Evolutionary conservation across 2,888 invertebrate species (phyloP).

Genomic region (Diarsia brunnea): DNA sequence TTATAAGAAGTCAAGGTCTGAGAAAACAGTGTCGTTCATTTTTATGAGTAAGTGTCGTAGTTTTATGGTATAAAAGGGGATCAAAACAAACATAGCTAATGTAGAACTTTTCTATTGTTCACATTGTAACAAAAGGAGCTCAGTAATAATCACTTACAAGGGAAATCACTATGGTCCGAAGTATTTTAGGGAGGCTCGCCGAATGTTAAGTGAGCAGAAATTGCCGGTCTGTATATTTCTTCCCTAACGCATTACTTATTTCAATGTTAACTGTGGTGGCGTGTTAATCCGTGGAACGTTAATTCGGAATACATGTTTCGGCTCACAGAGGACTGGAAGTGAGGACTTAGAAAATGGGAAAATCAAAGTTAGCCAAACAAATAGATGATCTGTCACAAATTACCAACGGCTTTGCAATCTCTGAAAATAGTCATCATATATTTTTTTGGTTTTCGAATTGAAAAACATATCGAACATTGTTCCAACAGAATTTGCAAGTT

Average conservation of each 20-base stretch:
- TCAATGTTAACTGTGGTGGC: slow-evolving; percentile 1
- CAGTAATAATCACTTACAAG: slow-evolving; percentile 65
- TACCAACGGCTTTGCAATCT: not conserved
- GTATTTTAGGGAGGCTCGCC: slow-evolving; percentile 44
- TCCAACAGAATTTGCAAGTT: not conserved
- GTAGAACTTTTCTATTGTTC: slow-evolving; percentile 36
- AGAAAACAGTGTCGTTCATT: slow-evolving; percentile 43
- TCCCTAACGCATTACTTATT: slow-evolving; percentile 42
- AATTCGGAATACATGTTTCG: not conserved
- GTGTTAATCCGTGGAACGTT: slow-evolving; percentile 15
- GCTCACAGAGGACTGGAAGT: not conserved
- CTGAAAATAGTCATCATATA: not conserved
- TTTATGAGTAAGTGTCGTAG: slow-evolving; percentile 34
- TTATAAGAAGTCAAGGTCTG: slow-evolving; percentile 10
- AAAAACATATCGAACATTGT: slow-evolving; percentile 20
- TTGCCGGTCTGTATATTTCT: slow-evolving; percentile 37
- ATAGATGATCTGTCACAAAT: not conserved
- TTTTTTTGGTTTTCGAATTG: not conserved
- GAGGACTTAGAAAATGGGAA: not conserved
- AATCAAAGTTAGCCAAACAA: not conserved
- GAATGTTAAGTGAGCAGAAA: slow-evolving; percentile 63
- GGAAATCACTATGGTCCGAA: slow-evolving; percentile 62
- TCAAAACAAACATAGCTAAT: slow-evolving; percentile 48
- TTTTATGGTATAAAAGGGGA: slow-evolving; percentile 30
- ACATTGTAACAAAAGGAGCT: slow-evolving; percentile 44